These are phyloP conservation scores for Eulemur macaco DNA, from an alignment of 2,113 vertebrate species.

Conservation along the genomic window DNA sequence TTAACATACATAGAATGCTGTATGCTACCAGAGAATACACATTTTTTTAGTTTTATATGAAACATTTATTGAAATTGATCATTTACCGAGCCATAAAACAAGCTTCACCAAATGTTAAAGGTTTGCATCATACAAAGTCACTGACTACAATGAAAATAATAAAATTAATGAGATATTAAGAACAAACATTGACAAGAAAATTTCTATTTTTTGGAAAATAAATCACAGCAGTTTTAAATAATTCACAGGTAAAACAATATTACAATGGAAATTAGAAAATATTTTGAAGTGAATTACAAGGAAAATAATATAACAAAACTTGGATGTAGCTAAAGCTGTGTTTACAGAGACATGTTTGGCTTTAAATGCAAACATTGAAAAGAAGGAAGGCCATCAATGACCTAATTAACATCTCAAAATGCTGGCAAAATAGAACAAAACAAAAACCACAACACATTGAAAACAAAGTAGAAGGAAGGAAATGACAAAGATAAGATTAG, in stretches of 20 bases:
- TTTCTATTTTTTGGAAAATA: neutral
- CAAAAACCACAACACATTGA: neutral
- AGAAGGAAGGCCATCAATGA: neutral
- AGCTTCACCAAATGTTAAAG: neutral
- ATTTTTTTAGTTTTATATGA: neutral
- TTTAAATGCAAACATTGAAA: neutral
- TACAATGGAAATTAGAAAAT: neutral
- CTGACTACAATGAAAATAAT: neutral
- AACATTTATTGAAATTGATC: neutral
- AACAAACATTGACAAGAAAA: neutral
- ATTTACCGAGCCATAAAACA: neutral
- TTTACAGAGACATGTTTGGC: neutral
- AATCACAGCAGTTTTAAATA: neutral
- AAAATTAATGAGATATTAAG: neutral
- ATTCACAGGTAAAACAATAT: neutral
- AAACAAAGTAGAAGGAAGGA: neutral
- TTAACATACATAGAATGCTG: neutral
- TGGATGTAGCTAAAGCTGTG: neutral
- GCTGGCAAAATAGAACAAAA: neutral
- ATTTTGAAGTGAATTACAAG: neutral
- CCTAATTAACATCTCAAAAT: neutral
- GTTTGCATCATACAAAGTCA: neutral
- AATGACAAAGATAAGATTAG: neutral
- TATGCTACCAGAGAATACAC: neutral
- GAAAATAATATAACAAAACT: neutral